phyloP scores from a whole-genome alignment of 2,113 vertebrate genomes.

The Cathartes aura region DNA sequence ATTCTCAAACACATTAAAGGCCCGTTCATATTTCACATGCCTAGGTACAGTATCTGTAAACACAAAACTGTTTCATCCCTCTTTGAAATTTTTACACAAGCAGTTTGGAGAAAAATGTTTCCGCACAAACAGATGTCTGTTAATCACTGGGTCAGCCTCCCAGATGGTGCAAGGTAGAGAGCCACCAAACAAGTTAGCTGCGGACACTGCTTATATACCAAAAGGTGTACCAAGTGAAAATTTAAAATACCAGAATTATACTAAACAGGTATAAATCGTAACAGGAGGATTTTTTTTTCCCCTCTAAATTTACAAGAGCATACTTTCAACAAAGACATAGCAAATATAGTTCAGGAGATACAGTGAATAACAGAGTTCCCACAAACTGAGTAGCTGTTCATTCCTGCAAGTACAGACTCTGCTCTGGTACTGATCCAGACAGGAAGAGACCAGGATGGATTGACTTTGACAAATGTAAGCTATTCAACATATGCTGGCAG shows the following conservation, averaged over 20 bases:
- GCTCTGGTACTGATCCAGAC: conserved; percentile 12
- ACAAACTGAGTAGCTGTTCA: background rate
- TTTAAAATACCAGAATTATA: background rate
- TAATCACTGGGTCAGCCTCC: background rate
- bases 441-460: conserved; percentile 4
- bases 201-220: background rate
- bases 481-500: conserved; percentile 42
- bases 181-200: background rate
- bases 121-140: background rate
- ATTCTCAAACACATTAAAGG: background rate
- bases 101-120: background rate
- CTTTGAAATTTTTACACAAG: background rate
- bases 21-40: background rate
- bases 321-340: background rate
- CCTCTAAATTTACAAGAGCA: background rate
- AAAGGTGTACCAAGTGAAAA: background rate
- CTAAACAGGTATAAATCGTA: background rate
- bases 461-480: conserved; percentile 64
- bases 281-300: rapidly evolving
- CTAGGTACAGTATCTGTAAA: background rate
- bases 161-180: background rate
- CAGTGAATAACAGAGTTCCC: background rate
- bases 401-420: background rate
- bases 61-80: background rate
- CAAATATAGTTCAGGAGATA: background rate